Percentiles rank a stretch among this genome's conserved stretches.
phyloP scores from a whole-genome alignment of 1,140 invertebrate genomes.

The Ruditapes philippinarum region DNA sequence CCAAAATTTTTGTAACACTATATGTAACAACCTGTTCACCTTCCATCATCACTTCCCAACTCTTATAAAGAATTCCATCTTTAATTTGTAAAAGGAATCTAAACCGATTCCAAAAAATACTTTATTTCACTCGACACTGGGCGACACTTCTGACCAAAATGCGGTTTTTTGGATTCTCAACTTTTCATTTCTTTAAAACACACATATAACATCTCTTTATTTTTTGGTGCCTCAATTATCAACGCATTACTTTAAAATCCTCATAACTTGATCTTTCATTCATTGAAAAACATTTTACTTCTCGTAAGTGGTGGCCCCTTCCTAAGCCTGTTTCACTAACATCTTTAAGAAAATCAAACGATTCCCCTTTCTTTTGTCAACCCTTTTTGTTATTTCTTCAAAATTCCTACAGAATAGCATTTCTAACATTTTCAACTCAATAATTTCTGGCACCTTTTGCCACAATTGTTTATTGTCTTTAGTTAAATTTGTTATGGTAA shows the following conservation, averaged over 20 bases:
- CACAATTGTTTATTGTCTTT: not conserved
- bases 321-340: not conserved
- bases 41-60: not conserved
- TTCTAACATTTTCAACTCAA: not conserved
- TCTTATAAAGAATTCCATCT: conserved; percentile 2
- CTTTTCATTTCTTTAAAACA: not conserved
- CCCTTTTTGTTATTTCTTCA: not conserved
- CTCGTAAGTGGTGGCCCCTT: not conserved
- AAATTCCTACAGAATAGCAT: not conserved
- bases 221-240: not conserved
- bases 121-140: not conserved
- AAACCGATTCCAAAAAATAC: conserved; percentile 58
- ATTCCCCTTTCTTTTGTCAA: not conserved
- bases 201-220: not conserved
- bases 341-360: not conserved
- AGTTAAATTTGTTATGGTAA: not conserved
- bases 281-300: not conserved
- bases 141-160: conserved; percentile 18
- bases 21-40: not conserved
- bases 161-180: not conserved
- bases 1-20: not conserved
- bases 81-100: conserved; percentile 50
- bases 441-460: not conserved
- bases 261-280: not conserved
- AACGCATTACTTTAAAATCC: not conserved